phyloP scores from a whole-genome alignment of 2,797 vertebrate species.

The Apodemus agrarius region DNA sequence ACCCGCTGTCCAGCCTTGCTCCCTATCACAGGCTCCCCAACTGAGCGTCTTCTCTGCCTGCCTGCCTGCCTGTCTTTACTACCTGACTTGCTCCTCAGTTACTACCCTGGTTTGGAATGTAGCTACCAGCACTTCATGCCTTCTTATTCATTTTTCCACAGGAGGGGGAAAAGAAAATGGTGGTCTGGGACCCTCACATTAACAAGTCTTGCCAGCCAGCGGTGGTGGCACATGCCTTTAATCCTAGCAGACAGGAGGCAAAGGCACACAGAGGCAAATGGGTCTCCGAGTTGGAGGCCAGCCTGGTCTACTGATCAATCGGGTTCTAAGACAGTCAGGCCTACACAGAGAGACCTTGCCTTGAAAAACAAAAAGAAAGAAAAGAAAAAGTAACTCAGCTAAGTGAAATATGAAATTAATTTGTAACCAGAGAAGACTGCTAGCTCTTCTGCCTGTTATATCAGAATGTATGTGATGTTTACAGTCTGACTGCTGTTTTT shows the following conservation, averaged over 20 bases:
- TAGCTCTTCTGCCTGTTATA: neutral
- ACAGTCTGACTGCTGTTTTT: neutral
- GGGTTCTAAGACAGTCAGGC: neutral
- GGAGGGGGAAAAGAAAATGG: neutral
- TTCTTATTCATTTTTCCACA: neutral
- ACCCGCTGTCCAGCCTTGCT: neutral
- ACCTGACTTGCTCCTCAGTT: neutral
- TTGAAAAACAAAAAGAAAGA: neutral
- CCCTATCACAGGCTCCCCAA: neutral
- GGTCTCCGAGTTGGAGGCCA: neutral
- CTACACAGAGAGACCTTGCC: neutral
- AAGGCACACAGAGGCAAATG: neutral
- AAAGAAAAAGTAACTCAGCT: neutral
- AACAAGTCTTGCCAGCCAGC: neutral
- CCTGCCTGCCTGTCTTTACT: neutral
- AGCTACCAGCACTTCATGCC: neutral
- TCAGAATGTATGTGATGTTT: neutral
- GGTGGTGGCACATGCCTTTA: neutral
- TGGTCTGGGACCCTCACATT: neutral
- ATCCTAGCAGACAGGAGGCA: neutral
- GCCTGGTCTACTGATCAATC: neutral
- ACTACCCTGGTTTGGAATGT: neutral
- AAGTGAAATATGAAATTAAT: slow-evolving; percentile 16
- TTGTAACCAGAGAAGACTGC: neutral
- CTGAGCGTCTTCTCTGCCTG: neutral